Evolutionary conservation across 2,113 vertebrate genomes (phyloP), one percentile per base, ranked within the genome.

Genomic region (Hyaena hyaena): DNA sequence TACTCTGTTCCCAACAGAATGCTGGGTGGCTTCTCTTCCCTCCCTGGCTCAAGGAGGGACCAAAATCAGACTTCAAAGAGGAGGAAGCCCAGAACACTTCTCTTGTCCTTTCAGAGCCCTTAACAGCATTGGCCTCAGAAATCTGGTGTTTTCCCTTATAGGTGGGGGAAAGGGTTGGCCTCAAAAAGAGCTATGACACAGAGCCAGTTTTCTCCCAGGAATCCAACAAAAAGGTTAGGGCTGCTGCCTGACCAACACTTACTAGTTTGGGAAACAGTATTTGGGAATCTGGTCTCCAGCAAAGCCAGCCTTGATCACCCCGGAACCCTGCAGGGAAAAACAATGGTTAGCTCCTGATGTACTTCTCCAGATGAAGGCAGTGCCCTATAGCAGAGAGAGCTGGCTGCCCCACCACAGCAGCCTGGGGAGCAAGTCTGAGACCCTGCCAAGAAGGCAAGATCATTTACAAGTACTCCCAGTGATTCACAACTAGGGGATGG

Each of bases 201-300:
- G 48, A 31, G 39, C 85, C 63, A 14, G 2, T 10, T 0, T 43
- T 73, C 39, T 84, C 69, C 58, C 5, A 2, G 17, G 39, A 92
- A 91, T 69, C 77, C 86, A 95, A 61, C 17, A 76, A 74, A 88
- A 90, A 43, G 33, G n/a, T 10, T 28, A 69, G 21, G 35, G 68
- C 58, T 82, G 65, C 63, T 66, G 61, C 45, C 35, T 33, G 21
- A 53, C 28, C 7, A 55, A 82, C 73, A 99, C 99, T 99, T 98
- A 99, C 99, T 99, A 99, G 98, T 99, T 99, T 7, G 99, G 99
- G 97, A 99, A 99, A 96, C 99, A 99, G 98, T 99, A 99, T 98
- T 99, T 99, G 31, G 99, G 99, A 97, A 99, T 99, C 98, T 99
- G 99, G 98, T 99, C 99, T 97, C 99, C 99, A 43, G 99, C 99